These are phyloP conservation scores for Hydrolagus colliei DNA, from an alignment of 2,797 vertebrate genomes.

Conservation along the genomic window DNA sequence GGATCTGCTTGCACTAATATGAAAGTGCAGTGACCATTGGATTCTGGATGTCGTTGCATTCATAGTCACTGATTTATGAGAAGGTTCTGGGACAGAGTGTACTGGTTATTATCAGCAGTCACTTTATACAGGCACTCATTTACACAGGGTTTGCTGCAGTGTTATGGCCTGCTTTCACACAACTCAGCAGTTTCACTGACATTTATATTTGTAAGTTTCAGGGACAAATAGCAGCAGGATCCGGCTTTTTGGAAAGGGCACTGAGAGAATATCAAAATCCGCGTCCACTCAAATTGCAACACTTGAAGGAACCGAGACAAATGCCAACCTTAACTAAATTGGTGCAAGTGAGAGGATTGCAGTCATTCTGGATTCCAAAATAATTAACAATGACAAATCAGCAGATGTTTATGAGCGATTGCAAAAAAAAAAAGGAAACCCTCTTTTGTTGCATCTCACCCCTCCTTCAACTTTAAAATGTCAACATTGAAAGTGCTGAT, in stretches of 20 bases:
- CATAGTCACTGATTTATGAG: not conserved
- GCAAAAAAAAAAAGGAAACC: too few relatives aligned
- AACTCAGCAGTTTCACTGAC: not conserved
- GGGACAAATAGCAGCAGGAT: not conserved
- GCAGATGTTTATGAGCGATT: too few relatives aligned
- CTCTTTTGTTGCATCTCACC: too few relatives aligned
- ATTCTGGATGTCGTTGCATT: constrained; percentile 10
- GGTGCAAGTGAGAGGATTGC: too few relatives aligned
- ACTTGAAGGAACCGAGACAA: not conserved
- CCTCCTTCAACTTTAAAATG: too few relatives aligned
- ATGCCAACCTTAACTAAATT: too few relatives aligned
- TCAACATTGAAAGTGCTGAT: too few relatives aligned
- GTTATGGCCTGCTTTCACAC: not conserved
- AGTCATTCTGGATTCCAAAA: too few relatives aligned
- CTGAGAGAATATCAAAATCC: not conserved
- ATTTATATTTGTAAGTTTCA: constrained; percentile 1
- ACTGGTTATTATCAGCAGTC: not conserved
- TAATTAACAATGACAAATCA: too few relatives aligned
- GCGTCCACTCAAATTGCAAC: not conserved
- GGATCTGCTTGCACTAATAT: not conserved
- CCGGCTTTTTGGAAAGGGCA: not conserved
- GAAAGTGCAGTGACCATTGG: not conserved
- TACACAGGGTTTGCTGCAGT: not conserved
- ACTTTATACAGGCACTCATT: not conserved
- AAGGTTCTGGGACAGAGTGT: not conserved